phyloP scores from a whole-genome alignment of 2,113 vertebrate genomes.

The Cyanoderma ruficeps region DNA sequence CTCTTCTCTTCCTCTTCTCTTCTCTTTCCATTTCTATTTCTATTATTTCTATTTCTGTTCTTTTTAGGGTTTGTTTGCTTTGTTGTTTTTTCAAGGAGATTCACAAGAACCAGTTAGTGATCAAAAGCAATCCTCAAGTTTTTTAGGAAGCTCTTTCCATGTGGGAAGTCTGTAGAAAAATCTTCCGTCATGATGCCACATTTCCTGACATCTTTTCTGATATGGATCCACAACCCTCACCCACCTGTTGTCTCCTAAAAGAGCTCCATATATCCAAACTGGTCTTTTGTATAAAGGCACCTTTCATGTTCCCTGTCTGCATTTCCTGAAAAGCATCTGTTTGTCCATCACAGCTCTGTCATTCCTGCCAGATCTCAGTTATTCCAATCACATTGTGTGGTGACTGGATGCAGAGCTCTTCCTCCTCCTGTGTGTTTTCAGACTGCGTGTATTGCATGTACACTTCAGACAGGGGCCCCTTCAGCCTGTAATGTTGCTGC shows the following conservation, averaged over 20 bases:
- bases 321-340: background rate
- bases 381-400: background rate
- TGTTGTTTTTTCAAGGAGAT: background rate
- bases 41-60: too few species aligned
- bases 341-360: background rate
- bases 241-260: background rate
- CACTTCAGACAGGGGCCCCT: background rate
- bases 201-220: background rate
- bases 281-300: background rate
- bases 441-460: background rate
- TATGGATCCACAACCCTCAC: background rate
- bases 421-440: background rate
- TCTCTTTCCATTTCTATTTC: too few species aligned
- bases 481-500: background rate
- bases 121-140: background rate
- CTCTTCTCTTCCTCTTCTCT: too few species aligned
- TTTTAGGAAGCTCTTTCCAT: background rate
- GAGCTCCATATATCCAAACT: background rate
- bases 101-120: background rate
- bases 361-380: background rate
- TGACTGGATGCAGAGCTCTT: background rate
- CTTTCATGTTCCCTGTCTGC: background rate
- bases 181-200: rapidly evolving
- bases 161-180: background rate
- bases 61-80: background rate